Evolutionary conservation across 2,888 invertebrate genomes (phyloP), one percentile per base, ranked within the genome.

Genomic region (Clistopyga incitator): DNA sequence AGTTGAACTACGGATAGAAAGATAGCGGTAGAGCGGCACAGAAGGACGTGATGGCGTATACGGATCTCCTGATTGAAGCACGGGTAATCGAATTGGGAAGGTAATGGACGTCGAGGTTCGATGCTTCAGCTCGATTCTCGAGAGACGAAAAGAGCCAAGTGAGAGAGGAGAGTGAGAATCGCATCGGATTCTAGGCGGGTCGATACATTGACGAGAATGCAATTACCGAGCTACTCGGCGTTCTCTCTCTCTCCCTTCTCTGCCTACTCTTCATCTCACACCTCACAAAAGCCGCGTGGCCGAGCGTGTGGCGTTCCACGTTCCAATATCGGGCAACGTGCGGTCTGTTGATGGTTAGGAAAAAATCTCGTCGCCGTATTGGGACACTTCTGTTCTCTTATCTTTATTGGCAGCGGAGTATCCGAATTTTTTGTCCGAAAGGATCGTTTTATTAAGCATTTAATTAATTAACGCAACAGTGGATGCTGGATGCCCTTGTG

Each of bases 191-290:
- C 82, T 80, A 82, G 82, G 82, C 77, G 81, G 86, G 82, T 85
- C 85, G 85, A 85, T 86, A 85, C 85, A 86, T 86, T 80, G 85
- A 85, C 82, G 84, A 81, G 86, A 86, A 86, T 86, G 85, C 86
- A 86, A 86, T 86, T 86, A 86, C 84, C 82, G 78, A 78, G 81
- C 82, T 84, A 84, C 84, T 85, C 85, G 75, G 25, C 83, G 77
- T 50, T 79, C 80, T 52, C 71, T 76, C 52, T 52, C 67, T 52
- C 47, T 47, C 70, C 47, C 45, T 47, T 45, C 67, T 64, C 20
- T 67, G 50, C 78, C 52, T 54, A n/a, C 67, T 13, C 34, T 15
- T 6, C 50, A 13, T 64, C 23, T 76, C 65, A 25, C 42, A 45
- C 64, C 20, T 45, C 47, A 23, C 50, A 23, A 38, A 38, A 34